Evolutionary conservation across 2,797 vertebrate genomes (phyloP).

Genomic region (Phrynocephalus guinanensis): DNA sequence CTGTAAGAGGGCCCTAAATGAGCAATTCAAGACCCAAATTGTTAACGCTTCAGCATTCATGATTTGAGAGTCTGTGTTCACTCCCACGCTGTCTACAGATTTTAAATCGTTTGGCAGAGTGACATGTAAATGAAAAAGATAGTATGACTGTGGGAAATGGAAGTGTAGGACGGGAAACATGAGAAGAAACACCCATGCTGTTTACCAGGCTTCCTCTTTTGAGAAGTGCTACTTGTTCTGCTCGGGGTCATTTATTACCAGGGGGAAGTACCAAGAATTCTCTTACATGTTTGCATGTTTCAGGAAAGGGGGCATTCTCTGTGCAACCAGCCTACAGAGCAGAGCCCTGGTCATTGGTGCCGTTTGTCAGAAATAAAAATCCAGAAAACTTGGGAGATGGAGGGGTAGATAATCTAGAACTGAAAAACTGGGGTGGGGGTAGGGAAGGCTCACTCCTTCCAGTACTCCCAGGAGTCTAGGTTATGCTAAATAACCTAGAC

Average conservation of each 20-base stretch:
- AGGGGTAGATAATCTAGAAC: neutral
- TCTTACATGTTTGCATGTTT: neutral
- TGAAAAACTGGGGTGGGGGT: neutral
- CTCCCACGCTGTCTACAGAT: neutral
- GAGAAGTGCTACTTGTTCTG: neutral
- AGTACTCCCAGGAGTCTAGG: neutral
- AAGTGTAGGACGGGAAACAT: neutral
- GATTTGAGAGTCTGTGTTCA: neutral
- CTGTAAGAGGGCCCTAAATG: neutral
- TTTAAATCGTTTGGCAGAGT: neutral
- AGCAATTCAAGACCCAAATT: neutral
- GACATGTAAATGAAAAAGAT: neutral
- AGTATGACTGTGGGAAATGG: neutral
- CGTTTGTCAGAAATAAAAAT: neutral
- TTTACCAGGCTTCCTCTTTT: neutral
- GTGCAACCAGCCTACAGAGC: neutral
- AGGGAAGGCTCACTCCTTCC: no score
- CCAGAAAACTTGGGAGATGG: neutral
- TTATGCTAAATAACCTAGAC: no score
- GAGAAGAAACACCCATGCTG: neutral
- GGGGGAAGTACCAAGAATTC: neutral
- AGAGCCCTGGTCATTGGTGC: neutral
- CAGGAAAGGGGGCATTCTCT: neutral
- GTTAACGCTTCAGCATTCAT: neutral
- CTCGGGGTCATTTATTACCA: neutral